Evolutionary conservation across 2,113 vertebrate genomes (phyloP), one percentile per base, ranked within the genome.

Genomic region (Anhinga anhinga): DNA sequence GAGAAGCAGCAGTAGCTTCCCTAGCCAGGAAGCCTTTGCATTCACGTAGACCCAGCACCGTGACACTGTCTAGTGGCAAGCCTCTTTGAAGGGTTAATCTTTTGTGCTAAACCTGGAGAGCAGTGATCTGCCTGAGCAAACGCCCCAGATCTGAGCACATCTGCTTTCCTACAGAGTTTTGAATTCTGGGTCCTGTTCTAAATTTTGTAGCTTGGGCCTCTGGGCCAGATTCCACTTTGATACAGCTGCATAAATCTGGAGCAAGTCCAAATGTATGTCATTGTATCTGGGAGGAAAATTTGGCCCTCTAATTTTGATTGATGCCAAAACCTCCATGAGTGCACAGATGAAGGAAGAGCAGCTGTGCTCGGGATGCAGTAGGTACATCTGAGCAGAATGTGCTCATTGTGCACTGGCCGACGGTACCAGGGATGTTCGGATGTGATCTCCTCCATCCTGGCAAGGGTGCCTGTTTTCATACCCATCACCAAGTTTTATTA

Each of bases 211-310:
- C 55, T 34, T 63, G 91, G 62, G 94, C 74, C 82, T 88, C 92
- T 94, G 82, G 85, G 91, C 93, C 55, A 88, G 87, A 50, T 88
- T 94, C 85, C 16, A 34, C 74, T 90, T 84, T 15, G 82, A 78
- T 85, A 78, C 94, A 95, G 85, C 94, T 97, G 96, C 92, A 76
- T 44, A 44, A 50, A 89, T 84, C 65, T 96, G 93, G 93, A 96
- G 40, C 30, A 10, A 69, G 36, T 93, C 89, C 95, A 91, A 78
- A 84, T 5, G 1, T 79, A 26, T 69, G 81, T 95, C 97, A 94
- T 86, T 11, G 2, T 79, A 91, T 91, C 83, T 89, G 66, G 66
- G 81, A 88, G 53, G 45, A 18, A 38, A 27, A 70, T 76, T 66
- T 88, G 81, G 78, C 94, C 78, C 70, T 74, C 67, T 93, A 7